A percentile compares a stretch with the other conserved stretches of the same genome.
phyloP scores from a whole-genome alignment of 2,113 vertebrate species.

The Motacilla tschutschensis region DNA sequence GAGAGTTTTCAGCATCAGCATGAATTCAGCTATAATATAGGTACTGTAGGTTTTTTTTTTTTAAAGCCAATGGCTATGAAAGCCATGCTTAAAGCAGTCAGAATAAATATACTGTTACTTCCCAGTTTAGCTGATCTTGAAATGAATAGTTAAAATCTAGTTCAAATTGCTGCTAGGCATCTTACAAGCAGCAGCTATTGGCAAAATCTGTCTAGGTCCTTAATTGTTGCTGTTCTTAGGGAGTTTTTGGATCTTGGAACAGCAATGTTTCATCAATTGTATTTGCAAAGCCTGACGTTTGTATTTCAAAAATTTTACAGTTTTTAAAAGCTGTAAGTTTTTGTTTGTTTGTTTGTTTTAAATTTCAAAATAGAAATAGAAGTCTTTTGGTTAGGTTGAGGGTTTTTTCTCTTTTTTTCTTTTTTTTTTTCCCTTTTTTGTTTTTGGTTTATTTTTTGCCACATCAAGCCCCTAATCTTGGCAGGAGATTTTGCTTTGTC shows the following conservation, averaged over 20 bases:
- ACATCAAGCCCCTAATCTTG: neutral
- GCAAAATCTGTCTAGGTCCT: neutral
- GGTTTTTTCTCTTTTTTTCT: no score
- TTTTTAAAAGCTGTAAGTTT: neutral
- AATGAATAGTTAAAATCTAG: neutral
- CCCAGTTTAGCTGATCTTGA: neutral
- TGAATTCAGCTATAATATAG: neutral
- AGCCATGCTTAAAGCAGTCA: neutral
- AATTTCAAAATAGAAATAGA: neutral
- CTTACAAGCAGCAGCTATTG: neutral
- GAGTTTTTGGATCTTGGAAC: neutral
- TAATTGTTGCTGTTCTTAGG: neutral
- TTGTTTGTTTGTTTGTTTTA: neutral
- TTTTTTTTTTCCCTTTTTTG: fast-evolving
- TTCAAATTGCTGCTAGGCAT: neutral
- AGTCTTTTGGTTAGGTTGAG: neutral
- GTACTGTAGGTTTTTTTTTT: neutral
- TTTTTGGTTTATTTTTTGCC: neutral
- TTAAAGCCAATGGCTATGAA: neutral
- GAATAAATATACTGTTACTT: neutral
- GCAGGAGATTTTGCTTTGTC: neutral
- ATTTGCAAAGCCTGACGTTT: neutral
- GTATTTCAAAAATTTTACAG: neutral
- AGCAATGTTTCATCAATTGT: neutral
- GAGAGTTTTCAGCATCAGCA: neutral